phyloP scores from a whole-genome alignment of 2,888 invertebrate genomes.

The Lasiommata megera region DNA sequence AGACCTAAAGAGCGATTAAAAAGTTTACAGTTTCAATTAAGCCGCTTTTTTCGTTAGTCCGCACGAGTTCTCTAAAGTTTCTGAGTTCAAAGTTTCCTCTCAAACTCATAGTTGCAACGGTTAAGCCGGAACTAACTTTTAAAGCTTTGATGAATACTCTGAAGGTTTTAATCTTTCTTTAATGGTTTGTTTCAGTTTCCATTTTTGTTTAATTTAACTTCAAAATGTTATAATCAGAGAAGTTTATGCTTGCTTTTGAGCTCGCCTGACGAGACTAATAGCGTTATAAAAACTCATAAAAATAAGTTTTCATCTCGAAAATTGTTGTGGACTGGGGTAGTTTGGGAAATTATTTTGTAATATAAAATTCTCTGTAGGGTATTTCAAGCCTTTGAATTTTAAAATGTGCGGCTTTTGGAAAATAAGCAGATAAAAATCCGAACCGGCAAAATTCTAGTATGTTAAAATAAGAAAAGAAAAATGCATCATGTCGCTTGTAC shows the following conservation, averaged over 20 bases:
- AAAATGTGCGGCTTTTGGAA: neutral
- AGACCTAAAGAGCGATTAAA: slow-evolving; percentile 33
- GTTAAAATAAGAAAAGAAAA: no score
- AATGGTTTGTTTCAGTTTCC: slow-evolving; percentile 38
- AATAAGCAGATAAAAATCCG: neutral
- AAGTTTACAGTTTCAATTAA: slow-evolving; percentile 41
- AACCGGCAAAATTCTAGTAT: neutral
- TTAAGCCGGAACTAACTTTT: slow-evolving; percentile 51
- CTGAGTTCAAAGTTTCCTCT: slow-evolving; percentile 36
- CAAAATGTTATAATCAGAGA: slow-evolving; percentile 33
- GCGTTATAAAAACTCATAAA: slow-evolving; percentile 16
- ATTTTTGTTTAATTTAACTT: slow-evolving; percentile 33
- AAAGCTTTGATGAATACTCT: slow-evolving; percentile 50
- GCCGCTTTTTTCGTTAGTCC: slow-evolving; percentile 35
- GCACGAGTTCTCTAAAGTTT: slow-evolving; percentile 32
- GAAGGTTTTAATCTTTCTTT: slow-evolving; percentile 43
- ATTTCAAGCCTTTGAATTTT: neutral
- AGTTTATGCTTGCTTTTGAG: slow-evolving; percentile 26
- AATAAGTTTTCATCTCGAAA: slow-evolving; percentile 14
- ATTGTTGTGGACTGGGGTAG: slow-evolving; percentile 15
- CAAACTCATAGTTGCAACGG: slow-evolving; percentile 49
- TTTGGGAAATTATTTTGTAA: slow-evolving; percentile 11
- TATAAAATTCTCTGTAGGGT: slow-evolving; percentile 4
- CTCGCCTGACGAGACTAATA: slow-evolving; percentile 29
- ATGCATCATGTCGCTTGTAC: no score